These are phyloP conservation scores for Drosophila formosana DNA, from an alignment of 2,888 invertebrate genomes.

Conservation along the genomic window DNA sequence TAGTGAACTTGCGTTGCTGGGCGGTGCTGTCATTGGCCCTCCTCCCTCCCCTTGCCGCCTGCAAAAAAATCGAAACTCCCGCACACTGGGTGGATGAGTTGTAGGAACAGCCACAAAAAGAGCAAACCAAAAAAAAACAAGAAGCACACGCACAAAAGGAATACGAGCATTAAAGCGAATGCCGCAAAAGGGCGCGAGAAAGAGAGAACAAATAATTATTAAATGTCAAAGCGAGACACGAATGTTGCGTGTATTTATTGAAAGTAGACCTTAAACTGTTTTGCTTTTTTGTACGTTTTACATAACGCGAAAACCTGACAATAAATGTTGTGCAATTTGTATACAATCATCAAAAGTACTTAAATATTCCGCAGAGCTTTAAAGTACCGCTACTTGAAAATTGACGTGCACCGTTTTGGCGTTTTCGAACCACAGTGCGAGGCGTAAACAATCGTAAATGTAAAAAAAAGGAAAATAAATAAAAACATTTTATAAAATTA, in stretches of 20 bases:
- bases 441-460: slow-evolving; percentile 37
- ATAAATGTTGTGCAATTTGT: slow-evolving; percentile 44
- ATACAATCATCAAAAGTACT: slow-evolving; percentile 21
- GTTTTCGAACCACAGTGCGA: slow-evolving; percentile 46
- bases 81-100: slow-evolving; percentile 36
- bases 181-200: slow-evolving; percentile 2
- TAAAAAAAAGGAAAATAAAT: slow-evolving; percentile 11
- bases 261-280: slow-evolving; percentile 28
- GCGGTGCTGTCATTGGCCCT: slow-evolving; percentile 49
- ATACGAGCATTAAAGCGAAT: slow-evolving; percentile 12
- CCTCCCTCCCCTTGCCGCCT: slow-evolving; percentile 4
- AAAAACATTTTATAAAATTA: no score
- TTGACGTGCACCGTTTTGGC: slow-evolving; percentile 4
- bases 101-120: slow-evolving; percentile 22
- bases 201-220: slow-evolving; percentile 31
- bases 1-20: slow-evolving; percentile 59
- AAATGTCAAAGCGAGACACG: slow-evolving; percentile 22
- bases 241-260: slow-evolving; percentile 21
- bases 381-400: slow-evolving; percentile 18
- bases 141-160: slow-evolving; percentile 21
- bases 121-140: slow-evolving; percentile 11
- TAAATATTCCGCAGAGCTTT: slow-evolving; percentile 32
- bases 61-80: slow-evolving; percentile 64
- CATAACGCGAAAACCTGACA: slow-evolving; percentile 37
- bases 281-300: slow-evolving; percentile 51